These are phyloP conservation scores for Nymphicus hollandicus DNA, from an alignment of 2,113 vertebrate species.

Conservation along the genomic window DNA sequence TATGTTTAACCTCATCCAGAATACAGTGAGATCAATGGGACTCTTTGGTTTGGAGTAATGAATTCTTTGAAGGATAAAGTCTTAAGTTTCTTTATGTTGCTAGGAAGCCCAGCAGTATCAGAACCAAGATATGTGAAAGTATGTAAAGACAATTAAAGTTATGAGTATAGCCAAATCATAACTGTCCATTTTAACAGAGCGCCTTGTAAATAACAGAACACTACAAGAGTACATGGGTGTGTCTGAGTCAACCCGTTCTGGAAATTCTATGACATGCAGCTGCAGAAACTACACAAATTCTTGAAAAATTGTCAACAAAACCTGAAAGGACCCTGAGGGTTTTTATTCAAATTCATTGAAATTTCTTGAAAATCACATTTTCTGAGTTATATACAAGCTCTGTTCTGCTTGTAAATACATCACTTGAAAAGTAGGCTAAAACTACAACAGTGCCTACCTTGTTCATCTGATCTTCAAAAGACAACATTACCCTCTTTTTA, in stretches of 20 bases:
- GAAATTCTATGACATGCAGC: not conserved
- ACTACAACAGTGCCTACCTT: not conserved
- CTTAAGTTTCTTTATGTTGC: not conserved
- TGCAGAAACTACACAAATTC: not conserved
- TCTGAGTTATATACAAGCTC: not conserved
- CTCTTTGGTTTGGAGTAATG: not conserved
- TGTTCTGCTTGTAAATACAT: not conserved
- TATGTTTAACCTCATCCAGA: not conserved
- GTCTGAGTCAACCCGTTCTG: not conserved
- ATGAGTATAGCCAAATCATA: not conserved
- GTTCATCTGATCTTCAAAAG: not conserved
- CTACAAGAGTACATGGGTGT: conserved; percentile 21
- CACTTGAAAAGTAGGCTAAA: not conserved
- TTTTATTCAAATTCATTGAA: not conserved
- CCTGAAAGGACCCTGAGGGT: not conserved
- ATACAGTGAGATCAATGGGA: not conserved
- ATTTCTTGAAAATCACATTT: conserved; percentile 30
- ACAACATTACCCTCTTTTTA: not conserved
- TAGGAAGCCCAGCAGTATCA: not conserved
- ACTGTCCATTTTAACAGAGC: not conserved
- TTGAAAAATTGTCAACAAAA: not conserved
- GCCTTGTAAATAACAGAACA: conserved; percentile 2
- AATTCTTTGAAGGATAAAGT: not conserved
- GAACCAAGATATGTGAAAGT: not conserved
- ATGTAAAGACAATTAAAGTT: not conserved